Conservation (phyloP, 2,113 vertebrate genomes). For the Oxyura jamaicensis region DNA sequence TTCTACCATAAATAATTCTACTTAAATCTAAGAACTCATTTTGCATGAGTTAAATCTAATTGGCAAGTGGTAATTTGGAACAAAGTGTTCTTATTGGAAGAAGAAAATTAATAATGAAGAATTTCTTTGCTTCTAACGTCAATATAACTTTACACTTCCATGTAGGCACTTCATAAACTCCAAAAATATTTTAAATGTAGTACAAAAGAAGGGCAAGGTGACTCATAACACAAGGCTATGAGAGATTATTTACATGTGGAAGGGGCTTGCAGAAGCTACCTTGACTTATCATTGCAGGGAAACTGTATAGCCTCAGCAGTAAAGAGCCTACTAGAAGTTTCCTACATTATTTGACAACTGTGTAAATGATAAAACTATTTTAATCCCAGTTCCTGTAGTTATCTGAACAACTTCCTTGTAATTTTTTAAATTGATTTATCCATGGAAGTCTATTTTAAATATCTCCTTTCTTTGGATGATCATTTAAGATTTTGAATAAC, state of each 20-base stretch:
- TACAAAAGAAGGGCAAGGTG: background rate
- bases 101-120: background rate
- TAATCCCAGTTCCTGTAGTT: background rate
- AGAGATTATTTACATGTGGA: background rate
- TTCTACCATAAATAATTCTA: background rate
- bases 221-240: background rate
- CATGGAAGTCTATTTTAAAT: constrained; percentile 12
- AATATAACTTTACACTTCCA: background rate
- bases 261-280: background rate
- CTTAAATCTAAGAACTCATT: background rate
- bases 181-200: background rate
- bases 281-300: background rate
- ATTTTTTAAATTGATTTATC: background rate
- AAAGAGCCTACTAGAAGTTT: background rate
- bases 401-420: constrained; percentile 21
- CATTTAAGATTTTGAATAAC: background rate
- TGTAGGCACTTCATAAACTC: background rate
- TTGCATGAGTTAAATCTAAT: background rate
- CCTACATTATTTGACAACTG: background rate
- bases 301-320: background rate
- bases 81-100: background rate
- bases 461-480: background rate
- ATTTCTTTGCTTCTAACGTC: background rate
- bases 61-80: background rate
- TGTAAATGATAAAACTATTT: background rate